Evolutionary conservation across 92 coral and sea anemone species (phyloP).

Genomic region (Blastomussa wellsi): DNA sequence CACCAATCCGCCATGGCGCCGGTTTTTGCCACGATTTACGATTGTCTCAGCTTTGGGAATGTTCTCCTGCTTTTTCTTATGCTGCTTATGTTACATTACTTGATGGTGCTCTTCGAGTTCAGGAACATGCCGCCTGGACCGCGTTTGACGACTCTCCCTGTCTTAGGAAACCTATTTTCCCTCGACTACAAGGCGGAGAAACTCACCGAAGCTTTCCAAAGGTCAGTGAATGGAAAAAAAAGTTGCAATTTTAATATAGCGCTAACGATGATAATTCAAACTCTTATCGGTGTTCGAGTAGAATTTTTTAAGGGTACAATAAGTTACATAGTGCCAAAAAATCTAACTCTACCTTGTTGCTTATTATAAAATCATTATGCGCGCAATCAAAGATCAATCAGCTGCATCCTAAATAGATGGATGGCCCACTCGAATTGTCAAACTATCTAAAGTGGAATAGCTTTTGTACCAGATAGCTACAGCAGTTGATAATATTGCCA

Average conservation of each 20-base stretch:
- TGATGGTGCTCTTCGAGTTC: slow-evolving; percentile 58
- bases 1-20: slow-evolving; percentile 9
- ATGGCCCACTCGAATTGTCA: not conserved
- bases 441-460: not conserved
- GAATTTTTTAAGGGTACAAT: not conserved
- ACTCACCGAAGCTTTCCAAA: slow-evolving; percentile 29
- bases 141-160: slow-evolving; percentile 43
- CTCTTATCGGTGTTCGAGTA: not conserved
- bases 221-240: not conserved
- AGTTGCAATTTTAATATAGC: not conserved
- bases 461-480: not conserved
- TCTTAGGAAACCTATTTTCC: slow-evolving; percentile 52
- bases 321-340: not conserved
- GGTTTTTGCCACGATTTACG: slow-evolving; percentile 9
- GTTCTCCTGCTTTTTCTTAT: slow-evolving; percentile 18
- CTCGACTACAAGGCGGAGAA: slow-evolving; percentile 37
- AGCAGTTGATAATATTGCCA: not conserved
- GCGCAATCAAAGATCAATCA: not conserved
- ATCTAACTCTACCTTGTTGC: too few species aligned
- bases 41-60: slow-evolving; percentile 16
- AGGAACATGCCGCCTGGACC: slow-evolving; percentile 73
- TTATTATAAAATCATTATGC: not conserved
- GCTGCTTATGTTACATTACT: slow-evolving; percentile 21
- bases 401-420: not conserved
- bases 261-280: not conserved